Percentiles rank a stretch among this genome's conserved stretches.
Conservation (phyloP, 2,888 invertebrate genomes). For the Temnothorax ravouxi region DNA sequence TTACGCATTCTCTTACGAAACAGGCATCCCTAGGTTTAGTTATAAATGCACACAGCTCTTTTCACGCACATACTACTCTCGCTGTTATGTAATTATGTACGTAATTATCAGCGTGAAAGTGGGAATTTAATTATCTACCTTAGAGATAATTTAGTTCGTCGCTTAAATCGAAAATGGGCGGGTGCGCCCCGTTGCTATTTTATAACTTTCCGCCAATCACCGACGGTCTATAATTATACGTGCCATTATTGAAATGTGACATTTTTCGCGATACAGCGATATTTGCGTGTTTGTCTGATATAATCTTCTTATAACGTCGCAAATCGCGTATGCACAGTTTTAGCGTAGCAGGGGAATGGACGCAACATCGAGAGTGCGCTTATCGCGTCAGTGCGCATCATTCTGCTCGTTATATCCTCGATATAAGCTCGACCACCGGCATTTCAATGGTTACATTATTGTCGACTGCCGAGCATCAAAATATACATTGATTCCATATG, state of each 20-base stretch:
- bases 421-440: constrained; percentile 56
- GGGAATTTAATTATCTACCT: constrained; percentile 8
- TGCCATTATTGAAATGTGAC: background rate
- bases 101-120: constrained; percentile 30
- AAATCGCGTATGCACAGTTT: constrained; percentile 29
- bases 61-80: constrained; percentile 17
- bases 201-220: background rate
- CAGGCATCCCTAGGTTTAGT: constrained; percentile 25
- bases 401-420: constrained; percentile 62
- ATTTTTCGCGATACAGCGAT: constrained; percentile 3
- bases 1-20: constrained; percentile 51
- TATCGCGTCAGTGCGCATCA: constrained; percentile 40
- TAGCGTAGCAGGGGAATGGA: constrained; percentile 3
- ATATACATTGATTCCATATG: constrained; percentile 71
- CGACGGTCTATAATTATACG: background rate
- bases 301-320: constrained; percentile 35
- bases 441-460: constrained; percentile 73
- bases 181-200: background rate
- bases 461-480: constrained; percentile 68
- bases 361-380: constrained; percentile 43
- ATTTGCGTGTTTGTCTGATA: background rate
- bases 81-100: constrained; percentile 7
- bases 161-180: background rate
- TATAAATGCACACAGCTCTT: constrained; percentile 32
- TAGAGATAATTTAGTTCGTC: background rate